Conservation (phyloP, 2,888 invertebrate species). For the Euproctis similis region DNA sequence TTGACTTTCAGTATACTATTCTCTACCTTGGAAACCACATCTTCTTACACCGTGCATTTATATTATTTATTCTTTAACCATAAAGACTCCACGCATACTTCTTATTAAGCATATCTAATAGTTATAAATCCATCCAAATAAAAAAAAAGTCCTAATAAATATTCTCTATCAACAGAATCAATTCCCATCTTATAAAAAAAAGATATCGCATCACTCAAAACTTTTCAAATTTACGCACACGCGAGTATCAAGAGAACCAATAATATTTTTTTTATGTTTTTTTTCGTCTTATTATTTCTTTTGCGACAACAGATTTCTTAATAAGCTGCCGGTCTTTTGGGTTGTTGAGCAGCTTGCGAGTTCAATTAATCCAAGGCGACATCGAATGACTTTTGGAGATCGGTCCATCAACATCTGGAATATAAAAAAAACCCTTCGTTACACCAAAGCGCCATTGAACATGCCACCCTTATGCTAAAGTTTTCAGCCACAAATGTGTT, state of each 20-base stretch:
- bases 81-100: no score
- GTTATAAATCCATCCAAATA: no score
- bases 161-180: no score
- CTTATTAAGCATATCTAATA: no score
- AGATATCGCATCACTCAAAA: background rate
- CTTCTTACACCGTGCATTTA: no score
- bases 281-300: no score
- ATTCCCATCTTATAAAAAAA: constrained; percentile 1
- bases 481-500: constrained; percentile 54
- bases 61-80: no score
- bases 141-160: no score
- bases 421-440: constrained; percentile 31
- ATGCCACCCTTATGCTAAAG: constrained; percentile 31
- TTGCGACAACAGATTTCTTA: constrained; percentile 32
- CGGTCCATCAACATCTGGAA: constrained; percentile 21
- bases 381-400: constrained; percentile 38
- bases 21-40: no score
- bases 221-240: constrained; percentile 10
- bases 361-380: constrained; percentile 46
- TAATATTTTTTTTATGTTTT: constrained; percentile 15
- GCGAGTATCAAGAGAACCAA: constrained; percentile 10
- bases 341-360: constrained; percentile 39
- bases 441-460: constrained; percentile 31
- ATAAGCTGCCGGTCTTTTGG: constrained; percentile 27
- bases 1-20: no score